Conservation (phyloP, 2,113 vertebrate species). For the Pelmatolapia mariae region DNA sequence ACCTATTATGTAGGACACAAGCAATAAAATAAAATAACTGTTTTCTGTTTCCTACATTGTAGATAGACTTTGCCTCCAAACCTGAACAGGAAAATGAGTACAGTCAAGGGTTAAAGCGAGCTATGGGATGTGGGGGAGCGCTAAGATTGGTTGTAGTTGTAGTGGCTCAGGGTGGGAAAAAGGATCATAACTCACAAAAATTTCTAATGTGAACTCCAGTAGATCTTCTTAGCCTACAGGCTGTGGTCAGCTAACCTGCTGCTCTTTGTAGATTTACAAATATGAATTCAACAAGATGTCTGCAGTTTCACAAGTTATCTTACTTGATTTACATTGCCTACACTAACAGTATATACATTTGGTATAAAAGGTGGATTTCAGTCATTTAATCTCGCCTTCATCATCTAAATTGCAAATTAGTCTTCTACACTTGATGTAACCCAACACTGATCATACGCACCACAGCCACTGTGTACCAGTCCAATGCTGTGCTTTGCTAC, state of each 20-base stretch:
- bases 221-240: background rate
- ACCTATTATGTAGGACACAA: background rate
- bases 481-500: background rate
- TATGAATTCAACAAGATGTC: background rate
- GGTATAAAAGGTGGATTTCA: background rate
- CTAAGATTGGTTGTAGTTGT: background rate
- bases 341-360: background rate
- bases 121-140: rapidly evolving
- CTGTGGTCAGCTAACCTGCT: background rate
- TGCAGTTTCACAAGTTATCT: background rate
- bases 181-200: background rate
- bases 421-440: background rate
- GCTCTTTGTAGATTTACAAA: background rate
- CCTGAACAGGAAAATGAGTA: background rate
- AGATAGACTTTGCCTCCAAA: background rate
- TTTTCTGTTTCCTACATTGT: background rate
- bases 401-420: background rate
- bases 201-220: background rate
- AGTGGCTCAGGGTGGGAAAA: rapidly evolving
- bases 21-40: background rate
- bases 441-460: background rate
- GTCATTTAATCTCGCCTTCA: background rate
- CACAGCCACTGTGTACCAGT: background rate
- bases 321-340: background rate
- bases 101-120: background rate